phyloP scores from a whole-genome alignment of 1,140 invertebrate species.

The Drosophila ananassae region DNA sequence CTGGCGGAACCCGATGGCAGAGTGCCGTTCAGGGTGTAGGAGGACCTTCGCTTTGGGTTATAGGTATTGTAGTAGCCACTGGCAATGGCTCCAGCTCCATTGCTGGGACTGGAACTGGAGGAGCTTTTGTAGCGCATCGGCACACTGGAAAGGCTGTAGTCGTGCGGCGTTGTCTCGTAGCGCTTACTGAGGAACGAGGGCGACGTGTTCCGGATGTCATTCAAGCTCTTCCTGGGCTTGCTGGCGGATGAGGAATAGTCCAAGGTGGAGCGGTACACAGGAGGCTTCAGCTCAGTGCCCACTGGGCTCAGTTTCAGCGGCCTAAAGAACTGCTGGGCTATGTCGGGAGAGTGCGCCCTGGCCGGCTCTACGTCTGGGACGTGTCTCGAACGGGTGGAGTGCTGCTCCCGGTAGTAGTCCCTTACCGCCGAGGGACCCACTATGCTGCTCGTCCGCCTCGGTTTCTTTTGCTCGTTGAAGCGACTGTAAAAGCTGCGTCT shows the following conservation, averaged over 20 bases:
- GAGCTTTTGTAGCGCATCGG: slow-evolving; percentile 75
- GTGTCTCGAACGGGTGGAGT: slow-evolving; percentile 61
- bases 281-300: slow-evolving; percentile 78
- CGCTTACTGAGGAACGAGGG: slow-evolving; percentile 72
- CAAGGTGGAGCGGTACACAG: slow-evolving; percentile 69
- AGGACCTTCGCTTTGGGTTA: slow-evolving; percentile 79
- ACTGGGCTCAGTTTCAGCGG: slow-evolving; percentile 77
- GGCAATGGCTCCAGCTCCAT: slow-evolving; percentile 41
- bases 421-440: slow-evolving; percentile 85
- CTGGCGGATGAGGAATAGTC: slow-evolving; percentile 61
- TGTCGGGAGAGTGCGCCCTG: slow-evolving; percentile 71
- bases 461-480: slow-evolving; percentile 92
- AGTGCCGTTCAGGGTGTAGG: slow-evolving; percentile 73
- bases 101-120: slow-evolving; percentile 76
- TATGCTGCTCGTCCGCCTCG: slow-evolving; percentile 86
- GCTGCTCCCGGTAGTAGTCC: slow-evolving; percentile 81
- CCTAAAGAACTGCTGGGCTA: slow-evolving; percentile 77
- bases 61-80: slow-evolving; percentile 78
- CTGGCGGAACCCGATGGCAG: slow-evolving; percentile 45
- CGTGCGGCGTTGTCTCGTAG: slow-evolving; percentile 54
- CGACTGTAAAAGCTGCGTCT: slow-evolving; percentile 94
- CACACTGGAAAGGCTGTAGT: slow-evolving; percentile 56
- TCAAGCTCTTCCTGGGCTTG: slow-evolving; percentile 78
- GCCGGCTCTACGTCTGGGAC: slow-evolving; percentile 33
- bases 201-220: slow-evolving; percentile 78